Evolutionary conservation across 2,113 vertebrate species (phyloP).

Genomic region (Mesoclemmys tuberculata): DNA sequence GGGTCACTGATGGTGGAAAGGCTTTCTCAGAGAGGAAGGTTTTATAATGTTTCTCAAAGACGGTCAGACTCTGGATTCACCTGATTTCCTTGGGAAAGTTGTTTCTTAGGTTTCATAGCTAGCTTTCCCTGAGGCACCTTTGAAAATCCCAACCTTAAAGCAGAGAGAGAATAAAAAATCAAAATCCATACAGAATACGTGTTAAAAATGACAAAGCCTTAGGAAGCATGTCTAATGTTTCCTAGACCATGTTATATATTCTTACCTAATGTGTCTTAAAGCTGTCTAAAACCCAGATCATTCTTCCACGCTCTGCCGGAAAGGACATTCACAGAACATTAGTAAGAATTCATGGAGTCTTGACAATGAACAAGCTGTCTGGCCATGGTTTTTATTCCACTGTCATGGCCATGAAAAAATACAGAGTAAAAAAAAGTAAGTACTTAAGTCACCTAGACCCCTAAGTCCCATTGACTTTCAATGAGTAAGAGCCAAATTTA

Average conservation of each 20-base stretch:
- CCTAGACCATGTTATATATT: neutral
- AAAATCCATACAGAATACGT: neutral
- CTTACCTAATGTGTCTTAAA: neutral
- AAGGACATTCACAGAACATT: neutral
- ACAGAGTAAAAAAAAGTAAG: neutral
- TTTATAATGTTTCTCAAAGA: neutral
- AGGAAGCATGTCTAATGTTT: neutral
- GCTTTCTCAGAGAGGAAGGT: neutral
- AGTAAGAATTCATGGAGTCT: neutral
- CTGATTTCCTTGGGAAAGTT: neutral
- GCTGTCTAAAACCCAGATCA: neutral
- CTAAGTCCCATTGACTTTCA: no score
- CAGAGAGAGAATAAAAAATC: neutral
- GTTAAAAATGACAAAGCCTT: neutral
- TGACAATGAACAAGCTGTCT: neutral
- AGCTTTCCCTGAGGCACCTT: neutral
- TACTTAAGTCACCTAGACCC: neutral
- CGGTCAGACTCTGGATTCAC: neutral
- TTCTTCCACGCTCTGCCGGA: neutral
- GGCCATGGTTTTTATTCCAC: neutral
- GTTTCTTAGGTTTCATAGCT: neutral
- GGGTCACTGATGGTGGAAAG: neutral
- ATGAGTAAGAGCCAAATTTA: neutral
- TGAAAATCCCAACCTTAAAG: neutral
- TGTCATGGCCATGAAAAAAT: neutral